Evolutionary conservation across 2,113 vertebrate genomes (phyloP).

Genomic region (Mustela nigripes): DNA sequence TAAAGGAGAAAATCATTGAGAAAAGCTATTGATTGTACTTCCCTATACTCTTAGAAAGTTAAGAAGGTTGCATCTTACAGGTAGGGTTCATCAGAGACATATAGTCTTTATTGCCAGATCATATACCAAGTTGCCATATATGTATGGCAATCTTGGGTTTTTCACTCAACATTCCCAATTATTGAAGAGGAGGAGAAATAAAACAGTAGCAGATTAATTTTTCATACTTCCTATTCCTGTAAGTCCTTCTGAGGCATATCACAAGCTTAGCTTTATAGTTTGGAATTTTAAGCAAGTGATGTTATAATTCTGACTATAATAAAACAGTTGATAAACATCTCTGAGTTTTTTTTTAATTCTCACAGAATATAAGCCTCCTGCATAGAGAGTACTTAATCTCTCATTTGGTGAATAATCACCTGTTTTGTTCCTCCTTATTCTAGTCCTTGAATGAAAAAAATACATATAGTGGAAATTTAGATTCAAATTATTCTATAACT

Average conservation of each 20-base stretch:
- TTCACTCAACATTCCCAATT: neutral
- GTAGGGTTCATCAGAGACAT: neutral
- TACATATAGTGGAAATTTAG: neutral
- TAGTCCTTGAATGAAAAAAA: slow-evolving; percentile 29
- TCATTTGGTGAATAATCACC: neutral
- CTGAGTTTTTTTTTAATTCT: neutral
- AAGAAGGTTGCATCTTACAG: neutral
- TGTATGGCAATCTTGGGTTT: neutral
- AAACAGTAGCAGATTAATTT: neutral
- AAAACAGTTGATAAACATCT: neutral
- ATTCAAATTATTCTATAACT: slow-evolving; percentile 37
- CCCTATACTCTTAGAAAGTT: slow-evolving; percentile 46
- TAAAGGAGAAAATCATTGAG: neutral
- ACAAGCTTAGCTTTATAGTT: neutral
- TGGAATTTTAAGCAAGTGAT: slow-evolving; percentile 36
- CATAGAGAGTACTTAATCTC: neutral
- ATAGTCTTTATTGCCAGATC: neutral
- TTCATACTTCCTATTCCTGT: neutral
- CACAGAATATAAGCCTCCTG: slow-evolving; percentile 6
- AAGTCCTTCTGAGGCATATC: neutral
- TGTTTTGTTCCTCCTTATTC: slow-evolving; percentile 34
- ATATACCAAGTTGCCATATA: slow-evolving; percentile 9
- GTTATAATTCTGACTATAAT: slow-evolving; percentile 53
- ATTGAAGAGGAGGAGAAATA: neutral
- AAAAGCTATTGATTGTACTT: slow-evolving; percentile 17